Conservation (phyloP, 2,113 vertebrate genomes). For the Forbesichthys agassizii region DNA sequence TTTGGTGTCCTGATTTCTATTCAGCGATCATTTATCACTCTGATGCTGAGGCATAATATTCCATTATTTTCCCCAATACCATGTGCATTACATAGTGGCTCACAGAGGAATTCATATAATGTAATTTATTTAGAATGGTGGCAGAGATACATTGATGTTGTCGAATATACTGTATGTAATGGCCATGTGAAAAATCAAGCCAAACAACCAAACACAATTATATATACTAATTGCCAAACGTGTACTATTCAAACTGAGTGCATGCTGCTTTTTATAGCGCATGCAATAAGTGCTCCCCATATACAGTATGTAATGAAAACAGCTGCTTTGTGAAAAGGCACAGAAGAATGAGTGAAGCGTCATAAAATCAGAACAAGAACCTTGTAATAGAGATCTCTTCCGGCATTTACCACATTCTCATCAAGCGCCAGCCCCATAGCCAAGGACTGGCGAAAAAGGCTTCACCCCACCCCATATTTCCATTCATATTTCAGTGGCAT, state of each 20-base stretch:
- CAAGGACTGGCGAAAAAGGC: conserved; percentile 24
- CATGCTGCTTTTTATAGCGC: not conserved
- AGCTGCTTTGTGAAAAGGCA: not conserved
- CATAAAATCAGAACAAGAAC: not conserved
- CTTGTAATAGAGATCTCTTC: not conserved
- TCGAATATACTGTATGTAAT: not conserved
- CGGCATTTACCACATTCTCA: conserved; percentile 40
- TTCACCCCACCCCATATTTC: conserved; percentile 39
- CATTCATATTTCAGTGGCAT: conserved; percentile 33
- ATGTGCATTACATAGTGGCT: conserved; percentile 39
- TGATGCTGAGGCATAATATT: conserved; percentile 6
- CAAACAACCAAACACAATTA: not conserved
- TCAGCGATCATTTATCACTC: conserved; percentile 21
- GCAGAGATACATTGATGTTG: not conserved
- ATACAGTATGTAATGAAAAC: conserved; percentile 7
- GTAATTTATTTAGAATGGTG: not conserved
- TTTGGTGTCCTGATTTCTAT: conserved; percentile 31
- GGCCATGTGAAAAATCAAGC: not conserved
- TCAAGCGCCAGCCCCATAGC: conserved; percentile 35
- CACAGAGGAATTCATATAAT: conserved; percentile 23
- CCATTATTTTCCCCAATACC: conserved; percentile 14
- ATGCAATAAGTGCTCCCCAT: not conserved
- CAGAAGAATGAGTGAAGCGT: not conserved
- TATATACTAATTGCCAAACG: not conserved
- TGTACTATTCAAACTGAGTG: not conserved